These are phyloP conservation scores for Agrotis puta DNA, from an alignment of 2,888 invertebrate species.

Conservation along the genomic window DNA sequence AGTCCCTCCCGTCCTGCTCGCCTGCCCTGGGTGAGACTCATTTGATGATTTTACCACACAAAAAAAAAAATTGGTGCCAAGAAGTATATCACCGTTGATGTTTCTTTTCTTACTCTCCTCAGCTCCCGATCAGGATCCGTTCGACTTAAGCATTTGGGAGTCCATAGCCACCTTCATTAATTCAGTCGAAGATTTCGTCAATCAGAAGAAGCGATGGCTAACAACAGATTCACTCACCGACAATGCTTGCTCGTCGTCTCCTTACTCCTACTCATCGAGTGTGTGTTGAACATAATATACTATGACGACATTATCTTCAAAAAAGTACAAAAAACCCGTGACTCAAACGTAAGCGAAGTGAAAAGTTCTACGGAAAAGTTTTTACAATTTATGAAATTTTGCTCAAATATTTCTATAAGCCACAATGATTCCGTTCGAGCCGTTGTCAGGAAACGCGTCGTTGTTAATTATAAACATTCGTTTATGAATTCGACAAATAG, in stretches of 20 bases:
- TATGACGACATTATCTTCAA: conserved; percentile 1
- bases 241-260: conserved; percentile 6
- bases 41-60: too few species aligned
- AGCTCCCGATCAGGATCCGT: conserved; percentile 24
- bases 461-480: conserved; percentile 13
- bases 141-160: conserved; percentile 13
- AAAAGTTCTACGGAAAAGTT: not conserved
- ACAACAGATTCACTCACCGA: not conserved
- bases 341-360: not conserved
- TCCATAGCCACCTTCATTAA: not conserved
- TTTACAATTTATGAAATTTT: not conserved
- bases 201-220: conserved; percentile 22
- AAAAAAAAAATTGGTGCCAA: too few species aligned
- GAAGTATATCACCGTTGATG: too few species aligned
- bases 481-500: conserved; percentile 7
- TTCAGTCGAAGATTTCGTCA: conserved; percentile 2
- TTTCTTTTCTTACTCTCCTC: not conserved
- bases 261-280: conserved; percentile 27
- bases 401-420: not conserved
- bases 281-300: conserved; percentile 8
- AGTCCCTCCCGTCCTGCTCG: too few species aligned
- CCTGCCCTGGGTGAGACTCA: too few species aligned
- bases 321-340: not conserved
- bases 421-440: not conserved
- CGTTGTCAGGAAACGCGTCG: not conserved